A percentile compares a stretch with the other conserved stretches of the same genome.
Evolutionary conservation across 2,113 vertebrate genomes (phyloP).

Genomic region (Rhadina sibilatrix): DNA sequence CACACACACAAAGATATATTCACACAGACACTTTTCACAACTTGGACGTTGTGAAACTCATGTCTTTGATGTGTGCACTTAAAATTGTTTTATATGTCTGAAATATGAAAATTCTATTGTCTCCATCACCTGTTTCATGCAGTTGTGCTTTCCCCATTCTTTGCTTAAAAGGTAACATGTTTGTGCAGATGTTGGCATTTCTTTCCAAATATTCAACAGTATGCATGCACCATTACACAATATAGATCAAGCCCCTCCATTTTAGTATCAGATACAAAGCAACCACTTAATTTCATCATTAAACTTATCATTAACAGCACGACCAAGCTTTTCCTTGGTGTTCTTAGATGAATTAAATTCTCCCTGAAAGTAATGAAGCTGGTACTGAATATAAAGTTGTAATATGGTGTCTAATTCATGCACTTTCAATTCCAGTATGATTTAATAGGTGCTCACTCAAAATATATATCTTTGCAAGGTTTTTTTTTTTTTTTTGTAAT

Average conservation of each 20-base stretch:
- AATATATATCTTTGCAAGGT: not conserved
- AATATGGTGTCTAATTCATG: not conserved
- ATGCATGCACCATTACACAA: not conserved
- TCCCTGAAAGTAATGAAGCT: not conserved
- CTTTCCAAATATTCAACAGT: not conserved
- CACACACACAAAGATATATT: not conserved
- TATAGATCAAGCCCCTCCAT: not conserved
- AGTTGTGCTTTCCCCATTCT: not conserved
- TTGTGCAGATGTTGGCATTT: not conserved
- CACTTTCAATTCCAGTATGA: not conserved
- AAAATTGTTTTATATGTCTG: not conserved
- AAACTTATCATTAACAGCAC: not conserved
- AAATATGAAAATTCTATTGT: not conserved
- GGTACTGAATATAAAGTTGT: not conserved
- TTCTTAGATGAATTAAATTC: not conserved
- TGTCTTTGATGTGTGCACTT: not conserved
- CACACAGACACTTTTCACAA: not conserved
- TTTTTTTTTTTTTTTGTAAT: not conserved
- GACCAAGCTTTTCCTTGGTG: not conserved
- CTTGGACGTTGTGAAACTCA: not conserved
- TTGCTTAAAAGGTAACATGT: not conserved
- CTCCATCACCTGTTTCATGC: not conserved
- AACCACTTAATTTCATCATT: not conserved
- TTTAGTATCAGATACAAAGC: not conserved
- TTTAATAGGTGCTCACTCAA: not conserved